These are phyloP conservation scores for Aphis gossypii DNA, from an alignment of 1,140 invertebrate species.

Conservation along the genomic window DNA sequence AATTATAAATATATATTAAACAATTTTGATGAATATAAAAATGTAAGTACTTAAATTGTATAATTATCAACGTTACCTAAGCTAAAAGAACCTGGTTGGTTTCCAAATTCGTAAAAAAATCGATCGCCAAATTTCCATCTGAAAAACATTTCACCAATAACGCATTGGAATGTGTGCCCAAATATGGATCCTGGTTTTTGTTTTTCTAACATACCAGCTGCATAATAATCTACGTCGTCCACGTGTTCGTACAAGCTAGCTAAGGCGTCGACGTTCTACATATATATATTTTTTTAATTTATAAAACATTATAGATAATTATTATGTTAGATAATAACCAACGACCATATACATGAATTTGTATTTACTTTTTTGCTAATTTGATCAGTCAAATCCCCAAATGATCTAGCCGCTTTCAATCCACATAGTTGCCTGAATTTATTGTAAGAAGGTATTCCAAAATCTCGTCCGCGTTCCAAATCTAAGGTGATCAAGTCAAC, in stretches of 20 bases:
- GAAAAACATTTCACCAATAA: conserved; percentile 87
- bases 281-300: background rate
- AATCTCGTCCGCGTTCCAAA: conserved; percentile 86
- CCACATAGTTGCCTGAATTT: conserved; percentile 80
- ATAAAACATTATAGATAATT: background rate
- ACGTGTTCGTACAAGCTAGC: conserved; percentile 69
- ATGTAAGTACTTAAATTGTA: conserved; percentile 60
- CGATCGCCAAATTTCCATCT: conserved; percentile 81
- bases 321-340: too few relatives aligned
- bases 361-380: conserved; percentile 24
- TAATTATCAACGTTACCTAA: conserved; percentile 67
- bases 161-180: conserved; percentile 91
- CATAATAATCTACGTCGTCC: conserved; percentile 88
- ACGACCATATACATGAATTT: too few relatives aligned
- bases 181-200: conserved; percentile 77
- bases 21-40: background rate
- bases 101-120: conserved; percentile 81
- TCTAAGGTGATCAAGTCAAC: conserved; percentile 66
- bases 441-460: conserved; percentile 85
- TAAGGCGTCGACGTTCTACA: conserved; percentile 65
- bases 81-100: conserved; percentile 73
- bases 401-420: conserved; percentile 67
- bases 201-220: conserved; percentile 86
- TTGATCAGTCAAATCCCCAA: conserved; percentile 66
- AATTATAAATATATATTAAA: background rate